Evolutionary conservation across 2,113 vertebrate genomes (phyloP), one percentile per base, ranked within the genome.

Genomic region (Garra rufa): DNA sequence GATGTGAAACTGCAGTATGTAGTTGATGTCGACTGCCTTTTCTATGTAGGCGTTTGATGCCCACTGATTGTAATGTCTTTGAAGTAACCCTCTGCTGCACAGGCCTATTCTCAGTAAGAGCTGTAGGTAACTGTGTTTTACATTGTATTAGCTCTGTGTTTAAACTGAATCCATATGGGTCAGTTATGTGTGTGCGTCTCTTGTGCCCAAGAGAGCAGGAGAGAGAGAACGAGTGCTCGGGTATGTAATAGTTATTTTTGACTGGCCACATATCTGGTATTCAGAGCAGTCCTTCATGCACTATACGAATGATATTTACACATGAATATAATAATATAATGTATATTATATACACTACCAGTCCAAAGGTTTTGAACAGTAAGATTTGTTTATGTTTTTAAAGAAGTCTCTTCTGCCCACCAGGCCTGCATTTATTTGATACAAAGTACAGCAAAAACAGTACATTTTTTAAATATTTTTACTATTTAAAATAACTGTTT

Each of bases 61-160:
- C 15, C 75, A 52, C 80, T 82, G 81, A 69, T 46, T 82, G 75
- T 55, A 85, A 55, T 44, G 28, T 82, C 73, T 77, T n/a, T 77
- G 38, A 61, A 24, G 48, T 34, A 21, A 63, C 78, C 34, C 17
- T 83, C n/a, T 24, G 19, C 61, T 69, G 85, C 14, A 74, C 9
- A 57, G 46, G 26, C 52, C 17, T 52, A 59, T 61, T 70, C 67
- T 77, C 75, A 15, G 28, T 2, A 59, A 77, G 52, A 79, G 55
- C 76, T 61, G 55, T 44, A 79, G 76, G 76, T 44, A 79, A 63
- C 76, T 28, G 76, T 44, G 46, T 38, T 79, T 79, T 79, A 26
- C 76, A 59, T 63, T n/a, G 41, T 83, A 75, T 59, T 59, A n/a
- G 43, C 30, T 83, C 30, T 15, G 70, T 83, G 38, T 83, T 76